Conservation (phyloP, 2,113 vertebrate species). For the Tautogolabrus adspersus region DNA sequence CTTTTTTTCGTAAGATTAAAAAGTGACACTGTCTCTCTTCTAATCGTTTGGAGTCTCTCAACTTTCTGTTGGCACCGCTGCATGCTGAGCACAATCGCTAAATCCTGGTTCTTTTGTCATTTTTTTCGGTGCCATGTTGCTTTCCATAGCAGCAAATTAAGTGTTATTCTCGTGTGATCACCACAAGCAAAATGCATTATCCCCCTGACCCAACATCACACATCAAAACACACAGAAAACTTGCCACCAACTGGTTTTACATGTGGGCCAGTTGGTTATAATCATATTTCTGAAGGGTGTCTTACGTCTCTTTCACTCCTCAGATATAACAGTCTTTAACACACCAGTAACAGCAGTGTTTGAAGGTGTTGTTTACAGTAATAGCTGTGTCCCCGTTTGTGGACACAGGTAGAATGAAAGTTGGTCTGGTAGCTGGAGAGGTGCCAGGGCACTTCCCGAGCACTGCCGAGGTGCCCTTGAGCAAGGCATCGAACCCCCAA, state of each 20-base stretch:
- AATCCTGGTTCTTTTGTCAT: conserved; percentile 12
- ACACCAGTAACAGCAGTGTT: conserved; percentile 4
- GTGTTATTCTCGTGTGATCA: conserved; percentile 52
- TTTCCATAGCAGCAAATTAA: conserved; percentile 23
- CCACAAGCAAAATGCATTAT: conserved; percentile 38
- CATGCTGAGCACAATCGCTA: conserved; percentile 7
- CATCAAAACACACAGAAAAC: conserved; percentile 26
- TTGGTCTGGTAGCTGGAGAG: no score
- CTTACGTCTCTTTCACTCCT: conserved; percentile 10
- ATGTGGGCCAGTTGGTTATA: conserved; percentile 1
- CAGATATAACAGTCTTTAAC: background rate
- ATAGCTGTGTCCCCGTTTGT: conserved; percentile 76
- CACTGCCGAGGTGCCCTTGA: no score
- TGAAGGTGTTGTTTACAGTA: conserved; percentile 11
- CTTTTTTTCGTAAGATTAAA: conserved; percentile 1
- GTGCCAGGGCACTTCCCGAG: no score
- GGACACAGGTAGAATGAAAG: conserved; percentile 49
- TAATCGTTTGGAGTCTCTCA: background rate
- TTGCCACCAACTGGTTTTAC: conserved; percentile 4
- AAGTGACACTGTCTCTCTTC: background rate
- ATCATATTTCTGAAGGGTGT: background rate
- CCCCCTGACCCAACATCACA: conserved; percentile 40
- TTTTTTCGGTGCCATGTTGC: conserved; percentile 4
- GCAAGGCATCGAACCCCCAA: no score
- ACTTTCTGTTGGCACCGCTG: conserved; percentile 10